phyloP scores from a whole-genome alignment of 2,113 vertebrate species.

The Aspidoscelis tigris region DNA sequence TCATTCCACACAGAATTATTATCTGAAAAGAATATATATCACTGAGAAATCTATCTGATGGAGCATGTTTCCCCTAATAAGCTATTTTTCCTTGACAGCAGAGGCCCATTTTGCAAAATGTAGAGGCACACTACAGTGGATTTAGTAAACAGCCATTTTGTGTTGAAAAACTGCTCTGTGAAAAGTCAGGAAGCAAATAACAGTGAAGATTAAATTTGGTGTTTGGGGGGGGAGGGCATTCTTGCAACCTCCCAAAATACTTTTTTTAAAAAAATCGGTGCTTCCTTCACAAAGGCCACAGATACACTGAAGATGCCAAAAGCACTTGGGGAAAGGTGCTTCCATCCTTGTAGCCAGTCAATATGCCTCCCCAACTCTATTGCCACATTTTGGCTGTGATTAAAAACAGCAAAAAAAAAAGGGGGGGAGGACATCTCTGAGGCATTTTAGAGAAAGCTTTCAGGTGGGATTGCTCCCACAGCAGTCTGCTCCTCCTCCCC shows the following conservation, averaged over 20 bases:
- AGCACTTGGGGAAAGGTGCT: no score
- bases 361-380: no score
- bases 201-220: constrained; percentile 3
- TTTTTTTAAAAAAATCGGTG: background rate
- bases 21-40: background rate
- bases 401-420: no score
- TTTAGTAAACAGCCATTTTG: constrained; percentile 1
- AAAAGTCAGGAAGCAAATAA: background rate
- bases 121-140: background rate
- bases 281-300: no score
- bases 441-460: no score
- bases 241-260: background rate
- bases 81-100: background rate
- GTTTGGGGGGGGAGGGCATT: background rate
- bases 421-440: no score
- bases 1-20: background rate
- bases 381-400: no score
- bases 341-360: no score
- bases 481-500: no score
- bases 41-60: background rate
- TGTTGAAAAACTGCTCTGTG: constrained; percentile 10
- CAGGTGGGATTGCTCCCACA: no score
- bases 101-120: background rate
- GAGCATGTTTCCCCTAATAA: constrained; percentile 5
- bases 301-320: no score